Percentiles rank a stretch among this genome's conserved stretches.
Evolutionary conservation across 2,888 invertebrate species (phyloP).

Genomic region (Strigamia maritima): DNA sequence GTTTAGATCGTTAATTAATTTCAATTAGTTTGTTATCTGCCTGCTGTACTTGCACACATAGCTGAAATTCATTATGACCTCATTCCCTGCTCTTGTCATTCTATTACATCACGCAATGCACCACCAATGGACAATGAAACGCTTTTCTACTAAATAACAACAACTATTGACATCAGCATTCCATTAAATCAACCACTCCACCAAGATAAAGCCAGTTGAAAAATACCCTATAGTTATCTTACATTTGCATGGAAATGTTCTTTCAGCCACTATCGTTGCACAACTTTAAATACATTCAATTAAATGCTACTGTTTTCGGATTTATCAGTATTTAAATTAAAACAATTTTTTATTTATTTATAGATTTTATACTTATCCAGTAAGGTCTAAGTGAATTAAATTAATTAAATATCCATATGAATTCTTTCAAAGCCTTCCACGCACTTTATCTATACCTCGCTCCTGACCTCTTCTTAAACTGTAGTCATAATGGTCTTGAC

Average conservation of each 20-base stretch:
- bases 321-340: background rate
- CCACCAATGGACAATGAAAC: constrained; percentile 31
- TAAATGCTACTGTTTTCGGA: background rate
- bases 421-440: background rate
- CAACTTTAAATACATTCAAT: background rate
- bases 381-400: background rate
- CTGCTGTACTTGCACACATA: constrained; percentile 24
- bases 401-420: constrained; percentile 17
- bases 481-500: constrained; percentile 33
- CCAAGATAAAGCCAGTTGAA: constrained; percentile 25
- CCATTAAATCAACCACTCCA: constrained; percentile 17
- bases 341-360: background rate
- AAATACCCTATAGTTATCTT: constrained; percentile 28
- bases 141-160: constrained; percentile 32
- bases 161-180: constrained; percentile 25
- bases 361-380: background rate
- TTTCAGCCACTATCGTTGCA: background rate
- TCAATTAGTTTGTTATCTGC: constrained; percentile 41
- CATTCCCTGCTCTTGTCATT: constrained; percentile 25
- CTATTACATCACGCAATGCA: constrained; percentile 28
- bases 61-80: constrained; percentile 36
- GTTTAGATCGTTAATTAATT: constrained; percentile 40
- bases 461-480: constrained; percentile 29
- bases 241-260: constrained; percentile 13
- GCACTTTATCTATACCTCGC: constrained; percentile 13